Conservation (phyloP, 2,888 invertebrate species). For the Drosophila nr. perissopoda region DNA sequence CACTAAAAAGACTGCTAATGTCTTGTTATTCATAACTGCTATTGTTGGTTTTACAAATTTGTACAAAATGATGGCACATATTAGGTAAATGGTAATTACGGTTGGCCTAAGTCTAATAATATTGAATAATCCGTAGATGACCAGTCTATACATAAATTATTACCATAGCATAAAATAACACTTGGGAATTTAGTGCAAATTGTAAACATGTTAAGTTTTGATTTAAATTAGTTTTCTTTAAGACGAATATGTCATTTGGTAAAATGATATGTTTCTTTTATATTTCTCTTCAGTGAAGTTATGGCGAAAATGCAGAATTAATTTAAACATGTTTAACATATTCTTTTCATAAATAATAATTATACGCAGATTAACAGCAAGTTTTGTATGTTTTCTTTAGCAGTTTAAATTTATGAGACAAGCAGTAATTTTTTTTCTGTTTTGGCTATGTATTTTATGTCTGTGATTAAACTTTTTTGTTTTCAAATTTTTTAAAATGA, state of each 20-base stretch:
- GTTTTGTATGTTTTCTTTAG: background rate
- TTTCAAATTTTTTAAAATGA: background rate
- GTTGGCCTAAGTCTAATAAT: background rate
- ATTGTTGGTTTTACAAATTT: slow-evolving; percentile 33
- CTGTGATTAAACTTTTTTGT: background rate
- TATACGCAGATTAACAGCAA: background rate
- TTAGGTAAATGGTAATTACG: slow-evolving; percentile 1
- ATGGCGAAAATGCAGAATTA: background rate
- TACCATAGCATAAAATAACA: background rate
- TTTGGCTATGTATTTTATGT: background rate
- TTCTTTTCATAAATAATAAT: background rate
- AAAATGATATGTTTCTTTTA: background rate
- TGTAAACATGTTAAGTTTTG: background rate
- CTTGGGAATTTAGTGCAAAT: background rate
- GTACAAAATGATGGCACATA: background rate
- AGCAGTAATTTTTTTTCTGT: background rate
- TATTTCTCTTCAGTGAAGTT: background rate
- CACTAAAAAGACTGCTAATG: slow-evolving; percentile 43
- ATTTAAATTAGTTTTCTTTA: background rate
- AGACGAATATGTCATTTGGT: background rate
- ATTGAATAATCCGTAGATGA: background rate
- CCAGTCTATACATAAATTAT: background rate
- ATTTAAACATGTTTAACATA: background rate
- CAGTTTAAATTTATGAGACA: background rate
- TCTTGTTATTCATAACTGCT: slow-evolving; percentile 45